Evolutionary conservation across 2,888 invertebrate genomes (phyloP), one percentile per base, ranked within the genome.

Genomic region (Uropetala carovei): DNA sequence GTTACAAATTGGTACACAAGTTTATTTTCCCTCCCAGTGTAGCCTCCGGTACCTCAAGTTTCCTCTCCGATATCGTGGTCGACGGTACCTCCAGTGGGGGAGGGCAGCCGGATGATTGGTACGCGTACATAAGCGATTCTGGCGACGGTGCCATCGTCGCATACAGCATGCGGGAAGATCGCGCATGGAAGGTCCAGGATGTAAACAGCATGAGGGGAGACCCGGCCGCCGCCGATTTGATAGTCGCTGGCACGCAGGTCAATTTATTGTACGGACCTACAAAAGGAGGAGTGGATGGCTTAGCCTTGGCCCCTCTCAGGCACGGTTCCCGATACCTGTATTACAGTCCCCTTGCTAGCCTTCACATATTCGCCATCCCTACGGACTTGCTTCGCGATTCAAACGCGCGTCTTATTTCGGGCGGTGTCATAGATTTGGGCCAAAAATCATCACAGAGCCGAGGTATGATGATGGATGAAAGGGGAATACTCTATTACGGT

Each of bases 381-480:
- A 96, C 97, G 0, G 96, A 96, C 0, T 95, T 96, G 43, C 94
- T 97, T 30, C 96, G 96, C 92, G 93, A 93, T n/a, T 58, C 86
- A 27, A 83, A 68, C 75, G 30, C 68, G 5, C 60, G 89, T n/a
- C 64, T 43, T 10, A 93, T 95, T 11, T 95, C 95, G n/a, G 95
- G 95, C 0, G 95, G 96, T 93, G 96, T 97, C 0, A 95, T 95
- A 11, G 96, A 97, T 93, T 94, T 97, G 81, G 97, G 97, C 0
- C 94, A 95, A 0, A 97, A 97, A 94, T 94, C 95, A 0, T 97
- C 97, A 0, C 97, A 97, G 94, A 96, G 97, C 0, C 97, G 97
- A 94, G 97, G 97, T 0, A 97, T 98, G 97, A 96, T 96, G 93
- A 97, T 97, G 97, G 97, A 97, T 93, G 96, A 97, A 22, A 95